Base-by-base conservation (phyloP, 2,113 vertebrate genomes). In the Rutilus rutilus region DNA sequence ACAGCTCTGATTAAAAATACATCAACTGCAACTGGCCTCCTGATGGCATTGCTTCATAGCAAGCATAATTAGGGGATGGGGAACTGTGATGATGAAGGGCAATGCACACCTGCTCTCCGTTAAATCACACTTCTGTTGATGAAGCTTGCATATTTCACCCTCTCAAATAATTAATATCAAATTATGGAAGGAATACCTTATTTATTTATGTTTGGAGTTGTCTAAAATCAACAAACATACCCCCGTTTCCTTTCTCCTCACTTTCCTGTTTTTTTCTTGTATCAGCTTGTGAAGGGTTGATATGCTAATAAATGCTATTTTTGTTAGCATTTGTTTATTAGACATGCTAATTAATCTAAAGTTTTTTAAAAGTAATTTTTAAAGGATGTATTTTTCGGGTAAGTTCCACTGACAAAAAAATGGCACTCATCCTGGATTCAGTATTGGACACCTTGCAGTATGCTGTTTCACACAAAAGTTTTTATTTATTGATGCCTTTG, bases 1-100 rank as follows among this genome's bases (percentile, higher is more conserved):
- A 95, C 93, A 93, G 93, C 92, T 94, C 92, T 94, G 93, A 95
- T 95, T 95, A 95, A 95, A 95, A 95, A 94, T 94, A 94, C 93
- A 94, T 94, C 94, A 93, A 94, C 92, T 93, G 92, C 91, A 91
- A 92, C 90, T 92, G 78, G 90, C 92, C 93, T 92, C 92, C 92
- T 85, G 92, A 92, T 94, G 91, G 91, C 90, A 91, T 90, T 88
- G 89, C 91, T 91, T 93, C 91, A 91, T 93, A 94, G 92, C 91
- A 91, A 92, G 89, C 89, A 90, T 95, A 95, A 95, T 94, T 95
- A 94, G 92, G 79, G 87, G 93, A 93, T 91, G 93, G 94, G 94
- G 92, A 92, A 87, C 82, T 93, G 93, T 90, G 94, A 94, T 93
- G 93, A 94, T 94, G 92, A 93, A 94, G 92, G 92, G 91, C 93